Conservation (phyloP, 2,888 invertebrate genomes). For the Nebria salina region DNA sequence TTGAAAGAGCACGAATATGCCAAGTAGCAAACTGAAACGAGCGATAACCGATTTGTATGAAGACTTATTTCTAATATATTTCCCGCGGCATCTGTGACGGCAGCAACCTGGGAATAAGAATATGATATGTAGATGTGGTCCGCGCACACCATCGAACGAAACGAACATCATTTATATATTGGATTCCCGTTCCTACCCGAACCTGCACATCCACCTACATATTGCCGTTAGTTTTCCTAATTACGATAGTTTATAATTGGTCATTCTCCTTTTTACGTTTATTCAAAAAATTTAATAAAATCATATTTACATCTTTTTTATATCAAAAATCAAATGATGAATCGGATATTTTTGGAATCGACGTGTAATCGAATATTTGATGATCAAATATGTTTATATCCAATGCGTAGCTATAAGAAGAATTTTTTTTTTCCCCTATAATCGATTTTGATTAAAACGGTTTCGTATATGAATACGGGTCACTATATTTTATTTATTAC, state of each 20-base stretch:
- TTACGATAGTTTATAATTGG: neutral
- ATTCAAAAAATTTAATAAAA: too few species aligned
- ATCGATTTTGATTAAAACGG: too few species aligned
- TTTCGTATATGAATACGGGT: too few species aligned
- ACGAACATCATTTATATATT: neutral
- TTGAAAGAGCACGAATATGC: constrained; percentile 22
- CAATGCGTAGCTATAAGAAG: too few species aligned
- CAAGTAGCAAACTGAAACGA: constrained; percentile 18
- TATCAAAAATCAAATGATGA: too few species aligned
- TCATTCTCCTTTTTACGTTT: neutral
- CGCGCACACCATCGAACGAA: constrained; percentile 13
- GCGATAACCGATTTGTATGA: constrained; percentile 36
- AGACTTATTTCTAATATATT: constrained; percentile 38
- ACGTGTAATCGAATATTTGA: too few species aligned
- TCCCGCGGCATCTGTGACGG: constrained; percentile 31
- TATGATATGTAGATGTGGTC: constrained; percentile 36
- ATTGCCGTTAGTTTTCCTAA: neutral
- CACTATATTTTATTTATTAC: too few species aligned
- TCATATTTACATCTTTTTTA: too few species aligned
- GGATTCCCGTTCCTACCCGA: neutral
- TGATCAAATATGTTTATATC: too few species aligned
- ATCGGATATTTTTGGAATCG: too few species aligned
- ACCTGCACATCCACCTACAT: neutral
- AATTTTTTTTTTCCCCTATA: too few species aligned
- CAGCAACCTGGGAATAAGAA: constrained; percentile 32